Evolutionary conservation across 2,888 invertebrate species (phyloP).

Genomic region (Amorpha juglandis): DNA sequence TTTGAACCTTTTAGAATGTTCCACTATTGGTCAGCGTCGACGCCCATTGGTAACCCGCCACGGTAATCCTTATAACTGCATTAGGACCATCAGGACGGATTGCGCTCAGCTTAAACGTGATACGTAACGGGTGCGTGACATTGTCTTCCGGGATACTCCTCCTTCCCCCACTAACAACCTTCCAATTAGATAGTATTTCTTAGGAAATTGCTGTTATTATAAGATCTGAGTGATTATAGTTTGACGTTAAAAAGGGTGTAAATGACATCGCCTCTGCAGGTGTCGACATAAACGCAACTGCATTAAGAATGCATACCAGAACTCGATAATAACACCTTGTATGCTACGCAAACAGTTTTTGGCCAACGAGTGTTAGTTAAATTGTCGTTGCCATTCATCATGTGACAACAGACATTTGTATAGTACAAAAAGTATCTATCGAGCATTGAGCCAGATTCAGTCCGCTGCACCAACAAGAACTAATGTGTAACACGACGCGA

Average conservation of each 20-base stretch:
- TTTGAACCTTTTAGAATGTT: too few species aligned
- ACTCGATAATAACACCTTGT: neutral
- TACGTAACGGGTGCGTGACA: too few species aligned
- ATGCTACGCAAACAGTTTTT: neutral
- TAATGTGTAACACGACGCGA: conserved; percentile 62
- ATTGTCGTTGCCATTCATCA: conserved; percentile 49
- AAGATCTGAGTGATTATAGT: neutral
- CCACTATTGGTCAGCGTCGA: too few species aligned
- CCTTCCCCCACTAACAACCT: too few species aligned
- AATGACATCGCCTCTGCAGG: neutral
- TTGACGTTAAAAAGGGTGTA: neutral
- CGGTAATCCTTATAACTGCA: too few species aligned
- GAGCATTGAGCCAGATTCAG: conserved; percentile 54
- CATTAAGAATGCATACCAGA: neutral
- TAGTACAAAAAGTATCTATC: conserved; percentile 52
- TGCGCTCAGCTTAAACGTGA: too few species aligned
- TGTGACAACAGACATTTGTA: conserved; percentile 49
- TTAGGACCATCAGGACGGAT: too few species aligned
- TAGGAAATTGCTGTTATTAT: too few species aligned
- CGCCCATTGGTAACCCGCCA: too few species aligned
- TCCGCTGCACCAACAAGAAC: conserved; percentile 62
- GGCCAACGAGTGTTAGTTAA: conserved; percentile 28
- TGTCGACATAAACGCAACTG: neutral
- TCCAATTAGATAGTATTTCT: too few species aligned
- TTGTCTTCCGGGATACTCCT: too few species aligned